Percentiles rank a stretch among this genome's conserved stretches.
Conservation (phyloP, 2,113 vertebrate genomes). For the Oophaga pumilio region DNA sequence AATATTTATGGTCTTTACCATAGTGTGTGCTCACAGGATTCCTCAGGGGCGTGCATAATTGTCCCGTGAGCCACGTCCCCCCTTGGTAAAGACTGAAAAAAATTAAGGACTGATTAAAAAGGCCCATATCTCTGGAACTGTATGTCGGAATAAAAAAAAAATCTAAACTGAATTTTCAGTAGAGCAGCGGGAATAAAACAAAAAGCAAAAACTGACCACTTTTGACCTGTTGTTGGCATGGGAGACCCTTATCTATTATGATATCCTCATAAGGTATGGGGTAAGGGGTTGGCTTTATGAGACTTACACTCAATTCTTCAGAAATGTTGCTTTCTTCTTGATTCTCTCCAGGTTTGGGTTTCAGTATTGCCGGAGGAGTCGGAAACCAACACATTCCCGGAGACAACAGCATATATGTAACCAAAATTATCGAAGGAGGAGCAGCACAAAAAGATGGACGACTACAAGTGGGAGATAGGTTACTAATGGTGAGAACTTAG, state of each 20-base stretch:
- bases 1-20: no score
- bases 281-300: not conserved
- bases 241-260: not conserved
- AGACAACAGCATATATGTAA: slow-evolving; percentile 98
- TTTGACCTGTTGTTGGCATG: not conserved
- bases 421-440: slow-evolving; percentile 95
- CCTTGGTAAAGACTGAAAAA: no score
- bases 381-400: slow-evolving; percentile 97
- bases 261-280: not conserved
- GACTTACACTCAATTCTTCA: not conserved
- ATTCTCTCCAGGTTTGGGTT: slow-evolving; percentile 83
- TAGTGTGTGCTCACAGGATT: no score
- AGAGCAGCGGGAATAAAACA: no score
- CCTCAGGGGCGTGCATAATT: no score
- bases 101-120: no score
- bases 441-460: slow-evolving; percentile 91
- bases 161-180: no score
- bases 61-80: no score
- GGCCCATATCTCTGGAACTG: no score
- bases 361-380: slow-evolving; percentile 95
- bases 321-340: not conserved
- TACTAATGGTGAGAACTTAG: slow-evolving; percentile 88
- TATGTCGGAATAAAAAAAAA: no score
- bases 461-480: slow-evolving; percentile 91
- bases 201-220: no score